These are phyloP conservation scores for Hemibagrus guttatus DNA, from an alignment of 2,797 vertebrate genomes.

Conservation along the genomic window DNA sequence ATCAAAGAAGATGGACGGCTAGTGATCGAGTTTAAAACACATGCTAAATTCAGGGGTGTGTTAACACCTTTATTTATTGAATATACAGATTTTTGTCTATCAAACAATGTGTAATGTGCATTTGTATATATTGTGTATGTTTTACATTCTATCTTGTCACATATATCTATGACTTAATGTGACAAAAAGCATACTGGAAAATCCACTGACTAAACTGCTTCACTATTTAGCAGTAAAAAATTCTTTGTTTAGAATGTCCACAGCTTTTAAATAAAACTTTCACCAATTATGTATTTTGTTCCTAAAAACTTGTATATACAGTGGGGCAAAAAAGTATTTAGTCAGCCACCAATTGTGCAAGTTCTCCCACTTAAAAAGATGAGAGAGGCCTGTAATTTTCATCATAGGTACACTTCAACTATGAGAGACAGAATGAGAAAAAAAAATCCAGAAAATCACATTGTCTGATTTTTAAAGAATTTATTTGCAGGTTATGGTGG, in stretches of 20 bases:
- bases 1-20: slow-evolving; percentile 93
- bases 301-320: no score
- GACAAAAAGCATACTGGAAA: neutral
- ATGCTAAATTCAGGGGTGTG: slow-evolving; percentile 96
- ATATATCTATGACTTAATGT: neutral
- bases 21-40: slow-evolving; percentile 98
- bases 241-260: neutral
- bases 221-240: neutral
- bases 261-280: neutral
- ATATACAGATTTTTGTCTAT: neutral
- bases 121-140: neutral
- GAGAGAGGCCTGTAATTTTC: no score
- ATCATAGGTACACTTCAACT: no score
- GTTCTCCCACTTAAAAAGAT: no score
- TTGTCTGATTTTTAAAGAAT: no score
- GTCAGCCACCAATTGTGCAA: no score
- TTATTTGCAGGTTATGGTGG: no score
- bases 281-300: neutral
- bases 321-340: no score
- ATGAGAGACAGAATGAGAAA: no score
- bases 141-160: neutral
- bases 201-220: neutral
- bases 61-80: neutral
- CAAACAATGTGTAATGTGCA: neutral
- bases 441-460: no score